Conservation (phyloP, 2,888 invertebrate species). For the Formica aserva region DNA sequence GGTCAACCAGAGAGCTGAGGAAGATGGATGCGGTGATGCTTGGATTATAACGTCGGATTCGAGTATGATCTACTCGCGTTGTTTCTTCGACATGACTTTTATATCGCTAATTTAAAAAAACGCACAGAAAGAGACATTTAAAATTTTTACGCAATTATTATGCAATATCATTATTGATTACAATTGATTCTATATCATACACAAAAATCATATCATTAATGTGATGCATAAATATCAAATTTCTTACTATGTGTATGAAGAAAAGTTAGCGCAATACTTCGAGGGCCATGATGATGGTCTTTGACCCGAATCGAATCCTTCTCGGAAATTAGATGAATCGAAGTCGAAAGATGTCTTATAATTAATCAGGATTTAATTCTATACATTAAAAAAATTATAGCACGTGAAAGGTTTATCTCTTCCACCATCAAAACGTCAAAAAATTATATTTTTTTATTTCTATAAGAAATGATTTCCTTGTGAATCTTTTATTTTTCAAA, state of each 20-base stretch:
- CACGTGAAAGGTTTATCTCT: slow-evolving; percentile 8
- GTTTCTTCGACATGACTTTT: neutral
- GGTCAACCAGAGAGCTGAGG: slow-evolving; percentile 73
- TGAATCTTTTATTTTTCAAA: neutral
- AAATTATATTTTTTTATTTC: neutral
- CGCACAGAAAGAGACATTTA: neutral
- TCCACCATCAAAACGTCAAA: neutral
- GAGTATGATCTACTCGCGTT: slow-evolving; percentile 22
- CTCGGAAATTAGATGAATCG: slow-evolving; percentile 45
- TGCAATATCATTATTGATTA: neutral
- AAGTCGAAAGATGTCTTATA: slow-evolving; percentile 31
- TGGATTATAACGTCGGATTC: slow-evolving; percentile 31
- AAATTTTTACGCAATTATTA: neutral
- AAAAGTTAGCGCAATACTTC: slow-evolving; percentile 4
- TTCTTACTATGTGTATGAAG: neutral
- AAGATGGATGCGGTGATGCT: slow-evolving; percentile 71
- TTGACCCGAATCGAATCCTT: slow-evolving; percentile 47
- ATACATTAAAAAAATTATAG: slow-evolving; percentile 46
- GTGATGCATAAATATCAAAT: neutral
- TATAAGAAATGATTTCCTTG: neutral
- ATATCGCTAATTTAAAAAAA: neutral
- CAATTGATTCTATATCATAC: neutral
- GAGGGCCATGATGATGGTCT: slow-evolving; percentile 19
- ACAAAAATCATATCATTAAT: neutral
- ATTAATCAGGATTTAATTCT: slow-evolving; percentile 47